Conservation (phyloP, 2,797 vertebrate genomes). For the Petrocephalus sullivani region DNA sequence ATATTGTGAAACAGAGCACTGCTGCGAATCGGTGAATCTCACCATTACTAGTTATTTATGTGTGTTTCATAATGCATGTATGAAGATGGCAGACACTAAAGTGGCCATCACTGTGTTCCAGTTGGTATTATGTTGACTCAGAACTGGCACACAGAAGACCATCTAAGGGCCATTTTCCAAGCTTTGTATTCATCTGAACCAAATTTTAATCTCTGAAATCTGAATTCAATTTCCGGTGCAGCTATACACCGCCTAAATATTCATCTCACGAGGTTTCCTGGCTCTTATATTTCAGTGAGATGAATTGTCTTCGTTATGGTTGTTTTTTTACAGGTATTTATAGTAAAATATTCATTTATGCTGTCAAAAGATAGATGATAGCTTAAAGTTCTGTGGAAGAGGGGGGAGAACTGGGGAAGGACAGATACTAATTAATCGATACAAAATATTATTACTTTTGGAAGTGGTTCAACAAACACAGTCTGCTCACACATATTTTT, state of each 20-base stretch:
- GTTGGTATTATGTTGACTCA: neutral
- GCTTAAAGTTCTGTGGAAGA: neutral
- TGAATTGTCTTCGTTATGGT: constrained; percentile 31
- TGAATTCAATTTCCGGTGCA: constrained; percentile 35
- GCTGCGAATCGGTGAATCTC: too few relatives aligned
- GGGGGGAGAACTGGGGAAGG: neutral
- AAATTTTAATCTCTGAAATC: constrained; percentile 21
- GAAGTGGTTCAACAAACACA: neutral
- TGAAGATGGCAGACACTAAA: neutral
- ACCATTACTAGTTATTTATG: neutral
- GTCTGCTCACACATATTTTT: neutral
- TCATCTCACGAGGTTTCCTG: neutral
- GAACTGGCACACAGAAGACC: neutral
- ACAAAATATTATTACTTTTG: neutral
- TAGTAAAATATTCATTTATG: constrained; percentile 2
- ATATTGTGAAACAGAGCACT: too few relatives aligned
- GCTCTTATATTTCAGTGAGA: constrained; percentile 27
- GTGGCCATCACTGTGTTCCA: neutral
- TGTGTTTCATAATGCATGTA: neutral
- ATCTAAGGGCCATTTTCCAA: neutral
- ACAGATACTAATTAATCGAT: neutral
- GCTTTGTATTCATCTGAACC: neutral
- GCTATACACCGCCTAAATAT: neutral
- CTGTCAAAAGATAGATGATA: neutral
- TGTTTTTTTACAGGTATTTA: constrained; percentile 28